A percentile compares a stretch with the other conserved stretches of the same genome.
Conservation (phyloP, 2,797 vertebrate species). For the Decapterus maruadsi region DNA sequence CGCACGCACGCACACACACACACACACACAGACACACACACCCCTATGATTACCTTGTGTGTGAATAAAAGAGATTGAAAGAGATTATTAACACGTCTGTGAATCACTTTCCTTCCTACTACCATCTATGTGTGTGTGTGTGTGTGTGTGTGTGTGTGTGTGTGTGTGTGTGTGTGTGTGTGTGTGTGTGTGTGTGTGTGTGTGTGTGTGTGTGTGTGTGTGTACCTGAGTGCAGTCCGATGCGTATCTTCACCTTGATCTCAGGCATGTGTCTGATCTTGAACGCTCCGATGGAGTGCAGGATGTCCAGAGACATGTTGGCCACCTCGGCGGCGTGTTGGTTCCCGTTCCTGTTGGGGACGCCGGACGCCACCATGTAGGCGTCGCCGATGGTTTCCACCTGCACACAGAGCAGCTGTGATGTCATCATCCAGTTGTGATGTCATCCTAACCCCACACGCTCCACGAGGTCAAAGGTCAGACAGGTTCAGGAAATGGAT, state of each 20-base stretch:
- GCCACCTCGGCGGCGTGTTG: slow-evolving; percentile 91
- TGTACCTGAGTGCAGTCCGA: slow-evolving; percentile 91
- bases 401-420: slow-evolving; percentile 46
- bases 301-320: slow-evolving; percentile 93
- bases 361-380: slow-evolving; percentile 93
- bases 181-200: neutral
- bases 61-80: no score
- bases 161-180: neutral
- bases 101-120: no score
- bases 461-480: neutral
- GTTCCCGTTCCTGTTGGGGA: slow-evolving; percentile 90
- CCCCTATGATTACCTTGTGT: no score
- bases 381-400: slow-evolving; percentile 93
- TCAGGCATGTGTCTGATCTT: slow-evolving; percentile 93
- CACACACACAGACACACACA: no score
- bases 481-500: no score
- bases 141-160: no score
- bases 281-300: slow-evolving; percentile 89
- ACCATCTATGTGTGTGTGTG: no score
- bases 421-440: no score
- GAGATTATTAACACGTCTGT: no score
- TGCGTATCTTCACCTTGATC: slow-evolving; percentile 91
- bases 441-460: no score
- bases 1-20: no score
- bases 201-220: neutral